Percentiles rank a stretch among this genome's conserved stretches.
Conservation (phyloP, 2,888 invertebrate species). For the Plebejus anna region DNA sequence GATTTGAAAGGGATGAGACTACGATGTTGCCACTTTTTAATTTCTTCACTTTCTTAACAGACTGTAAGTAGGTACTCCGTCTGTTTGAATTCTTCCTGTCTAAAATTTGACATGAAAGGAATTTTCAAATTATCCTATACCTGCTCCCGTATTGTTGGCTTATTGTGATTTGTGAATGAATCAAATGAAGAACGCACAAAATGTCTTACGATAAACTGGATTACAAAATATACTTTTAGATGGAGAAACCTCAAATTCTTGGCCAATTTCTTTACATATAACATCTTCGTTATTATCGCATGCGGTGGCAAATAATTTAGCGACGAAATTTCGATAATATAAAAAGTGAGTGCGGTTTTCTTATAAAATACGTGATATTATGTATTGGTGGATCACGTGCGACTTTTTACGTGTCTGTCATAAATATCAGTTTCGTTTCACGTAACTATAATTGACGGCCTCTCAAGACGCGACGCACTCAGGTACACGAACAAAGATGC, state of each 20-base stretch:
- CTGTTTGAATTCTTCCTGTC: background rate
- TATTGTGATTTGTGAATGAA: background rate
- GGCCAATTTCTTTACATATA: background rate
- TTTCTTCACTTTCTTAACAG: too few species aligned
- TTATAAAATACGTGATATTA: conserved; percentile 24
- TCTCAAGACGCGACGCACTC: conserved; percentile 30
- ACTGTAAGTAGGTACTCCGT: too few species aligned
- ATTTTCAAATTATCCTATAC: background rate
- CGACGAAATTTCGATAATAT: conserved; percentile 11
- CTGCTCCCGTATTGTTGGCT: background rate
- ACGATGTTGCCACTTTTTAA: too few species aligned
- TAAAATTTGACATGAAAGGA: background rate
- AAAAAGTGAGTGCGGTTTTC: conserved; percentile 2
- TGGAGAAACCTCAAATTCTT: background rate
- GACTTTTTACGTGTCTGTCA: background rate
- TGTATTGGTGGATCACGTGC: conserved; percentile 11
- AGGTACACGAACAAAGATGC: conserved; percentile 52
- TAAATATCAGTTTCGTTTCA: conserved; percentile 28
- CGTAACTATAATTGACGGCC: conserved; percentile 20
- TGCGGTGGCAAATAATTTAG: conserved; percentile 8
- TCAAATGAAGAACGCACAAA: background rate
- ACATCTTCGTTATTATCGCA: conserved; percentile 7
- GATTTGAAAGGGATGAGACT: too few species aligned
- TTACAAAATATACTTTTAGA: background rate
- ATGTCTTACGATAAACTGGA: background rate